phyloP scores from a whole-genome alignment of 1,140 invertebrate genomes.

The Drosophila dunni region DNA sequence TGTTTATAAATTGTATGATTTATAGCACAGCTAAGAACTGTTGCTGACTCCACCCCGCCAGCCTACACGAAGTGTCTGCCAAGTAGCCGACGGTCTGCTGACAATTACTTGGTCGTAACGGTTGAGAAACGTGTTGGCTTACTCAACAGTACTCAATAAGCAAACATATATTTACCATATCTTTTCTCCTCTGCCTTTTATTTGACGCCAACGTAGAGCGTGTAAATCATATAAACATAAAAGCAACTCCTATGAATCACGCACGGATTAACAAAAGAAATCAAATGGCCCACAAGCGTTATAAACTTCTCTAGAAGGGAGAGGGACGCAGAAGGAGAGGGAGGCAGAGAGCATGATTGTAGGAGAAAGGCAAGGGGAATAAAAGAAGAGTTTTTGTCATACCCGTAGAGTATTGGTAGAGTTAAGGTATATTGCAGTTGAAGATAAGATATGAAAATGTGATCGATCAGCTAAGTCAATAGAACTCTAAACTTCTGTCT shows the following conservation, averaged over 20 bases:
- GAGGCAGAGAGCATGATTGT: neutral
- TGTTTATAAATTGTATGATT: constrained; percentile 20
- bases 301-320: constrained; percentile 34
- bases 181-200: neutral
- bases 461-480: too few relatives aligned
- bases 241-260: constrained; percentile 58
- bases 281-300: constrained; percentile 54
- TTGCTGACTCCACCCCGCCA: constrained; percentile 29
- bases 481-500: too few relatives aligned
- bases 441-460: too few relatives aligned
- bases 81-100: constrained; percentile 42
- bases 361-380: too few relatives aligned
- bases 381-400: too few relatives aligned
- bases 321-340: constrained; percentile 10
- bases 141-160: constrained; percentile 20
- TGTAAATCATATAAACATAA: constrained; percentile 65
- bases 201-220: constrained; percentile 46
- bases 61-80: constrained; percentile 47
- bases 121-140: constrained; percentile 37
- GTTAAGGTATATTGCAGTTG: too few relatives aligned
- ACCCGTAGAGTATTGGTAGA: too few relatives aligned
- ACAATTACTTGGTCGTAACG: constrained; percentile 43
- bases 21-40: constrained; percentile 30
- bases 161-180: neutral
- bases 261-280: constrained; percentile 52